Conservation (phyloP, 2,888 invertebrate species). For the Digitonthophagus gazella region DNA sequence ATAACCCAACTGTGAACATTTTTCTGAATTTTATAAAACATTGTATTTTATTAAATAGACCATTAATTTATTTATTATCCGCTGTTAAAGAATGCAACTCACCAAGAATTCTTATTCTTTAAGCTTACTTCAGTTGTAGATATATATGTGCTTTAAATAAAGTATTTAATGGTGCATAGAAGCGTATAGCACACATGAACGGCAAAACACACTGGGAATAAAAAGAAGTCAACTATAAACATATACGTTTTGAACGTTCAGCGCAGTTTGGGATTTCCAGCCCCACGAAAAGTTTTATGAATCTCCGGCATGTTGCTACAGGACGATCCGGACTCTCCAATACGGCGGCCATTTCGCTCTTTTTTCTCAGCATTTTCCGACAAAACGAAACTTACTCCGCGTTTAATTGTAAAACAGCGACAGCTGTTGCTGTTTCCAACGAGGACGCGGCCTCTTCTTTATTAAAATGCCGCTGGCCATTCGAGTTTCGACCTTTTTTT, state of each 20-base stretch:
- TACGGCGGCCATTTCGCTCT: neutral
- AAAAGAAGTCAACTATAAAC: neutral
- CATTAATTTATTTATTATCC: too few relatives aligned
- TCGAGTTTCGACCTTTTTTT: neutral
- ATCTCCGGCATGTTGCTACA: neutral
- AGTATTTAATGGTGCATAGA: too few relatives aligned
- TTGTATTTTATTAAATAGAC: too few relatives aligned
- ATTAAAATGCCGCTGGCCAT: neutral
- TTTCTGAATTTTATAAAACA: too few relatives aligned
- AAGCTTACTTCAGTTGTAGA: too few relatives aligned
- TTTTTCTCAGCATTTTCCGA: conserved; percentile 7
- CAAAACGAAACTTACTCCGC: conserved; percentile 14
- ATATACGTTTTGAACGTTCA: neutral
- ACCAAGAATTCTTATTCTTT: too few relatives aligned
- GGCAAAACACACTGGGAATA: neutral
- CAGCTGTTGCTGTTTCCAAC: conserved; percentile 9
- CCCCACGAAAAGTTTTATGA: neutral
- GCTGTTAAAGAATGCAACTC: too few relatives aligned
- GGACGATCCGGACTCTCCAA: neutral
- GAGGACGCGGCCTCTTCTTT: neutral
- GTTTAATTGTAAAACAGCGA: conserved; percentile 14
- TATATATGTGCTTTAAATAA: too few relatives aligned
- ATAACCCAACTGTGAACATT: too few relatives aligned
- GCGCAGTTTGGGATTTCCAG: neutral
- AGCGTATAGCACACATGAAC: too few relatives aligned